Evolutionary conservation across 2,797 vertebrate species (phyloP), one percentile per base, ranked within the genome.

Genomic region (Acipenser transmontanus): DNA sequence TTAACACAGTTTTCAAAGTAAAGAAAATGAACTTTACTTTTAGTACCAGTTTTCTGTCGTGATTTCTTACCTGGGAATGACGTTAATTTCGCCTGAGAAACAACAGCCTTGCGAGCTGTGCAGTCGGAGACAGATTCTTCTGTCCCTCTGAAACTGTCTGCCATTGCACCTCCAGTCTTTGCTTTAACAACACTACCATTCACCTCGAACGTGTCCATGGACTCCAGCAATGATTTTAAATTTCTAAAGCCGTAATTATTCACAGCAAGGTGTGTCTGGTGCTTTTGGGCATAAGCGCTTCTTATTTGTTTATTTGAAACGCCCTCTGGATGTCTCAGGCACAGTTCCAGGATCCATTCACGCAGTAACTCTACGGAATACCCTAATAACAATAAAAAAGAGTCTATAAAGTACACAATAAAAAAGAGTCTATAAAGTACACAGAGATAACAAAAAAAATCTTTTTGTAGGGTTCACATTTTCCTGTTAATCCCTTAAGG

Each of bases 131-230:
- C 34, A 34, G 34, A 34, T 34, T 34, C 34, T 34, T 34, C 34
- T 34, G 34, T 3, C 34, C 34, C 34, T 3, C 34, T 3, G 34
- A 34, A 34, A 34, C 4, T n/a, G 47, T 7, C 4, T 2, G 9
- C 8, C 17, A 17, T 2, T 11, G 14, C 47, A 56, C 13, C 10
- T 8, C 11, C 7, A 17, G 47, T 1, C 17, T 57, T 68, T 6
- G 14, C 50, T 17, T 17, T 62, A 34, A 68, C 13, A 13, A 47
- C 61, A 12, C 20, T 17, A 7, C 51, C 61, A 11, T 48, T 63
- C 14, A 62, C 8, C 1, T 56, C 9, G 6, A 68, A n/a, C 50
- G 63, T 12, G 17, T 68, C 66, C 66, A 68, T 63, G 3, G 66
- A 68, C 14, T 47, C 20, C 12, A 62, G 12, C 50, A 68, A 54